Evolutionary conservation across 2,888 invertebrate species (phyloP), one percentile per base, ranked within the genome.

Genomic region (Cheilosia urbana): DNA sequence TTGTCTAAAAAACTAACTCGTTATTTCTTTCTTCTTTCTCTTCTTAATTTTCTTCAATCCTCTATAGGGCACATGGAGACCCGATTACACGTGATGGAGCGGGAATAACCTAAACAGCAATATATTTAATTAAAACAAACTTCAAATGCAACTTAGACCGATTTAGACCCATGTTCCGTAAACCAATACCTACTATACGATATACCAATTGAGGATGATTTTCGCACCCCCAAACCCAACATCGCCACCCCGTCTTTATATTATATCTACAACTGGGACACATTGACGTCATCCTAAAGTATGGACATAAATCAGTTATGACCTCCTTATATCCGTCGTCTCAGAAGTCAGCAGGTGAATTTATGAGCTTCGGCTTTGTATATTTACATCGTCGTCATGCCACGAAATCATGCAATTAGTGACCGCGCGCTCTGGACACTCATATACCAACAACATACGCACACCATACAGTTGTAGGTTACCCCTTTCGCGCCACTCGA

Each of bases 81-180:
- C 97, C 91, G 97, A 97, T 93, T 97, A 97, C 93, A 97, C 97
- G 96, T 97, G 97, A 97, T 97, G 96, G 92, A 92, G 91, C 89
- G 91, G 92, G 88, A 92, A 92, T 89, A 92, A 91, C 89, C 89
- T 92, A 90, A 92, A 92, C 91, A 91, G 91, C 89, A 92, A 92
- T 89, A 90, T 92, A 90, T 92, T 92, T 90, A 92, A 91, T 89
- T 92, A 92, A 89, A 89, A 90, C 90, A 92, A 90, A 92, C 90
- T 89, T 92, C 90, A 89, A 89, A 84, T 88, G 85, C 84, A 87
- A 84, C 87, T 83, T 77, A 83, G 78, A 85, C 58, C 72, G 81
- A 87, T 78, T 62, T 34, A 63, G 55, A 81, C 55, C 58, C 42
- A 63, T 77, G 72, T 66, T 76, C 68, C 57, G 40, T 60, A 49